phyloP scores from a whole-genome alignment of 2,888 invertebrate species.

The Pandemis heparana region DNA sequence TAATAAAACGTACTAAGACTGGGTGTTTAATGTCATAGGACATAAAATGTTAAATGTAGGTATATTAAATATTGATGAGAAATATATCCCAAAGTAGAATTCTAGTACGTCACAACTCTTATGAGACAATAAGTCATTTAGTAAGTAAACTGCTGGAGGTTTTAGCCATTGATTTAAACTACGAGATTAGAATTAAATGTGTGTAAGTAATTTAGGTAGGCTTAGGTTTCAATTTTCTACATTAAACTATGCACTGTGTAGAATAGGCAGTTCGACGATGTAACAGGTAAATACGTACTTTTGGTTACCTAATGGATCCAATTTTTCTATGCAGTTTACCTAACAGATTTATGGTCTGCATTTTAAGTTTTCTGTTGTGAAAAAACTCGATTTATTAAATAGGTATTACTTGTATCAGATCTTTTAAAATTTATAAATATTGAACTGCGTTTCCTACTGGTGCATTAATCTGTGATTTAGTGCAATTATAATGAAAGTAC shows the following conservation, averaged over 20 bases:
- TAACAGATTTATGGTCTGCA: too few species aligned
- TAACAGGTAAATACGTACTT: too few species aligned
- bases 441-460: conserved; percentile 6
- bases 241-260: conserved; percentile 5
- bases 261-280: neutral
- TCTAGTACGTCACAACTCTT: conserved; percentile 13
- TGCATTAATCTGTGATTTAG: conserved; percentile 52
- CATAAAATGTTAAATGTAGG: neutral
- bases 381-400: too few species aligned
- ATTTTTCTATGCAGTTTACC: too few species aligned
- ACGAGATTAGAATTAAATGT: conserved; percentile 3
- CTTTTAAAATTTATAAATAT: too few species aligned
- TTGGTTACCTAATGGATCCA: too few species aligned
- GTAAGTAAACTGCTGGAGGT: neutral
- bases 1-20: too few species aligned
- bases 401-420: too few species aligned
- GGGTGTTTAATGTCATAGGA: too few species aligned
- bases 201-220: conserved; percentile 6
- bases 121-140: conserved; percentile 19
- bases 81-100: neutral
- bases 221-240: conserved; percentile 17
- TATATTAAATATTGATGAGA: neutral
- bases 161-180: conserved; percentile 2
- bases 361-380: too few species aligned
- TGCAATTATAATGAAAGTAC: conserved; percentile 31